These are phyloP conservation scores for Myripristis jacobus DNA, from an alignment of 2,797 vertebrate species.

Conservation along the genomic window DNA sequence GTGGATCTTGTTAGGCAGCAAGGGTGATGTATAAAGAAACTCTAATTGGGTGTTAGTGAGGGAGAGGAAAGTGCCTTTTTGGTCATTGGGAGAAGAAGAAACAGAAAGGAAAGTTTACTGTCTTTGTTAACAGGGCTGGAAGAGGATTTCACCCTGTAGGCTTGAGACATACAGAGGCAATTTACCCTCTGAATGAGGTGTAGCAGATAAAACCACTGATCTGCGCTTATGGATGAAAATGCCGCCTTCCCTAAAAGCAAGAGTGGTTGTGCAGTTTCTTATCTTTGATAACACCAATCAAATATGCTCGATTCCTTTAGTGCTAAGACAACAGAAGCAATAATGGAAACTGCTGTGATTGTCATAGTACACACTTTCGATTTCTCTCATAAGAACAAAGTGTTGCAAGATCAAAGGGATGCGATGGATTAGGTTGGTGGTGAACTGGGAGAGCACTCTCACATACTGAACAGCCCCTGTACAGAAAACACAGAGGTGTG, in stretches of 20 bases:
- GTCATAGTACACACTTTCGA: slow-evolving; percentile 8
- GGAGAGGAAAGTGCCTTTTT: neutral
- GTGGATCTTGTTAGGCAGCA: slow-evolving; percentile 16
- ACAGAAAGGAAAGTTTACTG: neutral
- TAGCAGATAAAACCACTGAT: neutral
- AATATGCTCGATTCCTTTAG: neutral
- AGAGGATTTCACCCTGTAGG: neutral
- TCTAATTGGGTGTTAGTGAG: slow-evolving; percentile 12
- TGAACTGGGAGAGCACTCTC: slow-evolving; percentile 14
- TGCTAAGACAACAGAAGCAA: neutral
- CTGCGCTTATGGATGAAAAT: neutral
- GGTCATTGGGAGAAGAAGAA: neutral
- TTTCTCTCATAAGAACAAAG: slow-evolving; percentile 28
- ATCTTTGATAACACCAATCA: neutral
- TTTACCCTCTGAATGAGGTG: neutral
- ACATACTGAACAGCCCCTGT: slow-evolving; percentile 14
- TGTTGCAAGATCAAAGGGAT: slow-evolving; percentile 36
- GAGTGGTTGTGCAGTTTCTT: neutral
- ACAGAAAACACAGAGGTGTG: neutral
- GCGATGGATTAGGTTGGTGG: slow-evolving; percentile 6
- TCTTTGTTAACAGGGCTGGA: neutral
- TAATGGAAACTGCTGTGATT: neutral
- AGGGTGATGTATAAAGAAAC: slow-evolving; percentile 6
- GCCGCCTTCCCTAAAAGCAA: neutral
- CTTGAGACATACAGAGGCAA: neutral